Evolutionary conservation across 35 echinoderm and acorn worm species (phyloP).

Genomic region (Apostichopus californicus): DNA sequence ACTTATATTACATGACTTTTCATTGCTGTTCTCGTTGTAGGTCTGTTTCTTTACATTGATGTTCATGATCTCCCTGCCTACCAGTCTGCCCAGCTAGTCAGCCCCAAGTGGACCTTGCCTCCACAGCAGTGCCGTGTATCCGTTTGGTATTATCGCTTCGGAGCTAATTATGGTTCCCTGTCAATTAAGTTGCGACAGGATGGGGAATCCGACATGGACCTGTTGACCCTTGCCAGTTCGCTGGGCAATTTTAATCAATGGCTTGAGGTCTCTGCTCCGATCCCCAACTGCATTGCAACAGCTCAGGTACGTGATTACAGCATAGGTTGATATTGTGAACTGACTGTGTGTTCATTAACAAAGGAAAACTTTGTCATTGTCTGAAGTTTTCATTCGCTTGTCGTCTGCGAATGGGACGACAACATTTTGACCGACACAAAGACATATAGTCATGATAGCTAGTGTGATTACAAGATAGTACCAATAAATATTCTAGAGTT

Average conservation of each 20-base stretch:
- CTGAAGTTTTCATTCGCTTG: too few species aligned
- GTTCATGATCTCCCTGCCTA: not conserved
- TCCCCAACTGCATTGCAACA: not conserved
- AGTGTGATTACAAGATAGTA: too few species aligned
- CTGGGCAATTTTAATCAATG: not conserved
- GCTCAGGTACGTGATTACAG: not conserved
- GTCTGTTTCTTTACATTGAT: constrained; percentile 3
- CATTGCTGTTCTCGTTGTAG: not conserved
- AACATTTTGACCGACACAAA: too few species aligned
- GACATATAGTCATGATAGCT: too few species aligned
- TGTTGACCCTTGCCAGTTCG: not conserved
- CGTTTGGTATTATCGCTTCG: constrained; percentile 26
- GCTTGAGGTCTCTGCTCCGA: not conserved
- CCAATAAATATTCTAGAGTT: too few species aligned
- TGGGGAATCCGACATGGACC: not conserved
- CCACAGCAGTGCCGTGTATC: not conserved
- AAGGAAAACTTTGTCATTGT: too few species aligned
- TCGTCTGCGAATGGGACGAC: too few species aligned
- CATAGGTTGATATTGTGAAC: too few species aligned
- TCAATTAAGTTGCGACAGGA: not conserved
- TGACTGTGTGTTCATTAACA: too few species aligned
- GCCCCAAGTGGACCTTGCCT: not conserved
- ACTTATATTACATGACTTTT: too few species aligned
- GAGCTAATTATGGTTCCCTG: constrained; percentile 9
- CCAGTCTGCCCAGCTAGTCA: not conserved